Evolutionary conservation across 2,797 vertebrate genomes (phyloP), one percentile per base, ranked within the genome.

Genomic region (Schizothorax lantsangensis): DNA sequence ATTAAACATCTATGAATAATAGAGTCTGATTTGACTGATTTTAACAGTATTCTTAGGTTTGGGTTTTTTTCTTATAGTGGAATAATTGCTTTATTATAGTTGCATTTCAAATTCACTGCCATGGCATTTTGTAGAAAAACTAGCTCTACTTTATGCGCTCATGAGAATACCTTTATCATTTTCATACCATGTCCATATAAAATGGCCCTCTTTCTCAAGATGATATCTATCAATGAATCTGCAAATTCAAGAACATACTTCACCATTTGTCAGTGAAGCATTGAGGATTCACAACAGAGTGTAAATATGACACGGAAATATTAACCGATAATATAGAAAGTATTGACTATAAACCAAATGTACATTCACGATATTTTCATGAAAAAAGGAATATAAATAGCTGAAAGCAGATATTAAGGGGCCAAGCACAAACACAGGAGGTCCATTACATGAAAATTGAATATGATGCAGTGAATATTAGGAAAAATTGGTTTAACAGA

Each of bases 141-240:
- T 93, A 94, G 92, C 91, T 91, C 95, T 95, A 95, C 93, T 91
- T 93, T 94, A 90, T 94, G 95, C 93, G 92, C 93, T 93, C 93
- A 91, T 94, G 94, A 89, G 95, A 95, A 95, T 96, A 96, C 95
- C 95, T 96, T 96, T 94, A 96, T 94, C 94, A 96, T 96, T 96
- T 92, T 96, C 95, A 96, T 95, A 95, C 96, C 95, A 96, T 95
- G 95, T 96, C 95, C 95, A 96, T 95, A 95, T 94, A 96, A 95
- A 94, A 95, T 95, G 94, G 94, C 95, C 94, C 94, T 95, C 95
- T 96, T 96, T 96, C 94, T 95, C 94, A 96, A 95, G 96, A 96
- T 95, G 95, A 95, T 95, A 95, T 95, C 95, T 96, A 96, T 95
- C 95, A 96, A 96, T 95, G 95, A 96, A 96, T 96, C 95, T 96